Evolutionary conservation across 1,140 invertebrate genomes (phyloP).

Genomic region (Polyergus mexicanus): DNA sequence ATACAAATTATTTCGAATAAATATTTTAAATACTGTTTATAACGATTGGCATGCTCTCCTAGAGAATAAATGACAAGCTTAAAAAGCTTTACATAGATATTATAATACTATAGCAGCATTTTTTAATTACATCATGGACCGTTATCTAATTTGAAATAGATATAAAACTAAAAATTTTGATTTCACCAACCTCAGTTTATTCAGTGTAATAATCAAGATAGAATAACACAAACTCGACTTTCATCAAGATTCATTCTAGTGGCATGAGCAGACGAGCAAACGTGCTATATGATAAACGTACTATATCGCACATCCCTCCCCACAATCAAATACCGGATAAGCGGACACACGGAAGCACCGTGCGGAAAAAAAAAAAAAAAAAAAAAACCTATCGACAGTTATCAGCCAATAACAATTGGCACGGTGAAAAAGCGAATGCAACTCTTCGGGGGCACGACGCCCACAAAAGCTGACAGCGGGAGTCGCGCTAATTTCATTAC

Average conservation of each 20-base stretch:
- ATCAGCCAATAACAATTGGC: constrained; percentile 68
- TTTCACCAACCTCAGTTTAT: neutral
- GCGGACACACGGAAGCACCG: constrained; percentile 12
- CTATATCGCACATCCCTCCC: constrained; percentile 14
- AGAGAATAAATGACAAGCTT: too few relatives aligned
- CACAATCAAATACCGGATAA: constrained; percentile 41
- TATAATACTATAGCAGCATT: neutral
- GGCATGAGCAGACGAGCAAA: neutral
- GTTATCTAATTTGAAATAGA: neutral
- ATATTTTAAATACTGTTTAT: too few relatives aligned
- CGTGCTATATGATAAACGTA: constrained; percentile 30
- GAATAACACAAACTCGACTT: neutral
- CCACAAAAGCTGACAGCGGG: constrained; percentile 41
- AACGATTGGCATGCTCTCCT: too few relatives aligned
- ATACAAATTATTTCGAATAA: too few relatives aligned
- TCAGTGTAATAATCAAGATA: neutral
- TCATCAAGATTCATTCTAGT: neutral
- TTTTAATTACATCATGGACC: neutral
- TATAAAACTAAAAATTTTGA: constrained; percentile 8
- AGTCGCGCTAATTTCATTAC: constrained; percentile 72
- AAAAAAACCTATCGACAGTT: constrained; percentile 55
- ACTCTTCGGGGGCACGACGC: constrained; percentile 26
- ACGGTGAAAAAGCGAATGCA: constrained; percentile 50
- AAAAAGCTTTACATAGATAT: too few relatives aligned
- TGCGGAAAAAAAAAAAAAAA: neutral